Evolutionary conservation across 2,113 vertebrate species (phyloP), one percentile per base, ranked within the genome.

Genomic region (Dasyprocta punctata): DNA sequence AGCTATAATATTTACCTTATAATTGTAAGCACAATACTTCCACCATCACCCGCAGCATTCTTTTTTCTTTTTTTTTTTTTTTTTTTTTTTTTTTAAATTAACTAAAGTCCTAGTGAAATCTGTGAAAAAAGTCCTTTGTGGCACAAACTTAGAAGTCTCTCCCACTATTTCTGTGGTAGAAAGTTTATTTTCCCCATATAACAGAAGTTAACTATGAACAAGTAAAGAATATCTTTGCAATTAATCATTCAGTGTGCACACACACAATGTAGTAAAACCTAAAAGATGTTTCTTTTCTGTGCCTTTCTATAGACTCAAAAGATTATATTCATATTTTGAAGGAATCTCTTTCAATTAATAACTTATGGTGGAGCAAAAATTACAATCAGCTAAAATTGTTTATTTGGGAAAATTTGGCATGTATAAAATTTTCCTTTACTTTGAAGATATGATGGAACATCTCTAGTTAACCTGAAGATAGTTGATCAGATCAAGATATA

Each of bases 381-480:
- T 90, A 77, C 5, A 85, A 82, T 38, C 44, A n/a, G 71, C 95
- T 90, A 85, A 95, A 90, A 88, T 33, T 77, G 10, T 10, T 89
- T 56, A 94, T 30, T 56, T 54, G 88, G 95, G 75, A 96, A 56
- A 60, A 81, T 67, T 10, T 26, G 26, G 28, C 58, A 75, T 44
- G 33, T 56, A 30, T 1, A 90, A 69, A 33, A 87, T 92, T 16
- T 87, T 85, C 44, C 6, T 52, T 88, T 16, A 58, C 16, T 60
- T 19, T 33, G n/a, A 75, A 67, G 19, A 82, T 38, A 19, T 36
- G 91, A 24, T 28, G 19, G 44, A 30, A 28, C 58, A 67, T 20
- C 7, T 38, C n/a, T 33, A 60, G 1, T 84, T 60, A 90, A 22
- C 8, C 67, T 58, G 30, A 78, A 87, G n/a, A 67, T 63, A 94